phyloP scores from a whole-genome alignment of 2,888 invertebrate genomes.

The Lasioglossum pauxillum region DNA sequence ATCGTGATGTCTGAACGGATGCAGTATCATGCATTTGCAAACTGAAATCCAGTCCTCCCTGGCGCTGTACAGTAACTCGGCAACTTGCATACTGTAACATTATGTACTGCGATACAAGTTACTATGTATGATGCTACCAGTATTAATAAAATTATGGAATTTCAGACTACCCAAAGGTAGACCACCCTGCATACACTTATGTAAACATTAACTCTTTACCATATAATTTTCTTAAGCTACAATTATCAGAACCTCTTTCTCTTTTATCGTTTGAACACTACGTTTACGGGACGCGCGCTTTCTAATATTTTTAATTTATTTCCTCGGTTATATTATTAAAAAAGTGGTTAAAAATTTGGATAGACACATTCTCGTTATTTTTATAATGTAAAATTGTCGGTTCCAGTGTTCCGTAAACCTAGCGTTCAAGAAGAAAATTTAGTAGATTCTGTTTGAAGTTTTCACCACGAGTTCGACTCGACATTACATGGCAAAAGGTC shows the following conservation, averaged over 20 bases:
- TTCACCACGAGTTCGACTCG: neutral
- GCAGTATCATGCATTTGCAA: conserved; percentile 80
- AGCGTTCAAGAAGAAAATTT: neutral
- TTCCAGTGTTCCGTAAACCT: neutral
- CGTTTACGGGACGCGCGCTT: neutral
- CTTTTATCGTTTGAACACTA: neutral
- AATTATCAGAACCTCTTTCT: neutral
- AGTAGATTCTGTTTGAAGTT: too few species aligned
- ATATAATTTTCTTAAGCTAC: neutral
- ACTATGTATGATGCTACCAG: conserved; percentile 55
- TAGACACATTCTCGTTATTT: too few species aligned
- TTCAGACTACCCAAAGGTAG: neutral
- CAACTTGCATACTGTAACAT: conserved; percentile 79
- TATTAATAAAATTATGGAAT: conserved; percentile 34
- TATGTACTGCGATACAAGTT: conserved; percentile 64
- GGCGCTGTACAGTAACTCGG: conserved; percentile 79
- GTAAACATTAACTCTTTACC: neutral
- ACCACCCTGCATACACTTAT: neutral
- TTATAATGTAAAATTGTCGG: neutral
- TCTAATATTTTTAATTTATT: neutral
- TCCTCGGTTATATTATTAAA: too few species aligned
- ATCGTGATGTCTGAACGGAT: conserved; percentile 77
- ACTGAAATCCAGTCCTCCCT: conserved; percentile 82
- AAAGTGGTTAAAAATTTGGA: too few species aligned
- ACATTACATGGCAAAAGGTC: neutral